phyloP scores from a whole-genome alignment of 2,888 invertebrate species.

The Dicyrtoma fusca region DNA sequence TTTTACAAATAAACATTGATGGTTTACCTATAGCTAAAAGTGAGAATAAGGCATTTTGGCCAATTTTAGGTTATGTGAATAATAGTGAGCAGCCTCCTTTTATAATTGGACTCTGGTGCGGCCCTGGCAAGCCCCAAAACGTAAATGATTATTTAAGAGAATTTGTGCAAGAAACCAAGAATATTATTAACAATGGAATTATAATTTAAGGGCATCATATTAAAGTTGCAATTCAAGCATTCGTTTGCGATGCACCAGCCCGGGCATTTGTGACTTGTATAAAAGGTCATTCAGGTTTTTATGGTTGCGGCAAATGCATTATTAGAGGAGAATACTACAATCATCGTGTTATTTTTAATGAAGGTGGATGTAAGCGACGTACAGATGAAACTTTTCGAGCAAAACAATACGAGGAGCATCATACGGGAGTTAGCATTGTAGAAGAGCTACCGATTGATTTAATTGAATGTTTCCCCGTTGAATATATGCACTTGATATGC shows the following conservation, averaged over 20 bases:
- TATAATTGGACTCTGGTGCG: background rate
- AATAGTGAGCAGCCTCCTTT: background rate
- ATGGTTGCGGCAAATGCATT: slow-evolving; percentile 3
- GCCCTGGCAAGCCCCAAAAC: background rate
- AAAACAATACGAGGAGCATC: background rate
- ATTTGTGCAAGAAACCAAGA: background rate
- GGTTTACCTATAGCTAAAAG: background rate
- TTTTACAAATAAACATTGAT: background rate
- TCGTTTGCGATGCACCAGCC: slow-evolving; percentile 5
- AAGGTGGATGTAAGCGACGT: background rate
- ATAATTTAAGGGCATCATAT: background rate
- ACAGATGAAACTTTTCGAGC: background rate
- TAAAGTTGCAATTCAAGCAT: background rate
- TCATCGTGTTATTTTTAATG: background rate
- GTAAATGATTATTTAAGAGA: background rate
- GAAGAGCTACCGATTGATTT: background rate
- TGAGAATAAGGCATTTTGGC: background rate
- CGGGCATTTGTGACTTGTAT: background rate
- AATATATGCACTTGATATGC: background rate
- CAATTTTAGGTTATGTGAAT: background rate
- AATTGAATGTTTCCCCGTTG: too few relatives aligned
- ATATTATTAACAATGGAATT: background rate
- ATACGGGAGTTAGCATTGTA: background rate
- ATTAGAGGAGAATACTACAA: background rate
- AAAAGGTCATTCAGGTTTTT: slow-evolving; percentile 1